Evolutionary conservation across 2,113 vertebrate genomes (phyloP).

Genomic region (Notechis scutatus): DNA sequence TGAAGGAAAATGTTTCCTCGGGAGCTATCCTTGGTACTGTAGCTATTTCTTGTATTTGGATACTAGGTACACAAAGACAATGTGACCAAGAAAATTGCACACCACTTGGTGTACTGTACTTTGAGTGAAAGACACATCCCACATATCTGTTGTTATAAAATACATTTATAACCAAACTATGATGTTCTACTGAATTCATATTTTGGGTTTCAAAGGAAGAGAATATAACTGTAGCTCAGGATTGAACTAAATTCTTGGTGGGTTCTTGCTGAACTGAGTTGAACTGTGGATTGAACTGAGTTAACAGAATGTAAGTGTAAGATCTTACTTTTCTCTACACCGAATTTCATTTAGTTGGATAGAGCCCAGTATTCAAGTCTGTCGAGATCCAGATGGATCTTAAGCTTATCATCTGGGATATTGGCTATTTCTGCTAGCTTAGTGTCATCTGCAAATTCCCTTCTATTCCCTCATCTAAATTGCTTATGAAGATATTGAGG

Average conservation of each 20-base stretch:
- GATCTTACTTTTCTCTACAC: not conserved
- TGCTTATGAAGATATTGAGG: not conserved
- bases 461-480: not conserved
- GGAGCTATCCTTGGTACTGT: not conserved
- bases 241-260: not conserved
- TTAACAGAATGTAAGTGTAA: not conserved
- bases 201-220: not conserved
- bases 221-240: not conserved
- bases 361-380: not conserved
- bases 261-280: not conserved
- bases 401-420: not conserved
- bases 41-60: not conserved
- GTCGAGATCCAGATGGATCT: not conserved
- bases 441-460: not conserved
- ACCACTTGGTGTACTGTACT: not conserved
- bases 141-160: not conserved
- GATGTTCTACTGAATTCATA: not conserved
- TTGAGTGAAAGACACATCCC: not conserved
- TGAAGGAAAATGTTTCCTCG: not conserved
- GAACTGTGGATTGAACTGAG: not conserved
- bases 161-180: not conserved
- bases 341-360: not conserved
- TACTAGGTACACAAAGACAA: not conserved
- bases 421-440: not conserved
- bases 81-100: not conserved